Evolutionary conservation across 2,797 vertebrate species (phyloP).

Genomic region (Enteromius trimaculatus): DNA sequence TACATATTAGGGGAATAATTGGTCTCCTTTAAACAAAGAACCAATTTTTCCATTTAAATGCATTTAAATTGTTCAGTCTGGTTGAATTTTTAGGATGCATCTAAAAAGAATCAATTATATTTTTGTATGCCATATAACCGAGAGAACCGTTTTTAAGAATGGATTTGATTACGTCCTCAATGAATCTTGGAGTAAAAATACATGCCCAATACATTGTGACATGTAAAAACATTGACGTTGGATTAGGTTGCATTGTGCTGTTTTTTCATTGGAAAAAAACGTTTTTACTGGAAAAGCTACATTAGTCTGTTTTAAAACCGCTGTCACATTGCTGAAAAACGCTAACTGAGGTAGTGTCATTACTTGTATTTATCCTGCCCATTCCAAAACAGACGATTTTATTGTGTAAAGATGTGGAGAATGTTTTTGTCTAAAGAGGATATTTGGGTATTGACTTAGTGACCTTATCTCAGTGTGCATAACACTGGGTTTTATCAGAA

Average conservation of each 20-base stretch:
- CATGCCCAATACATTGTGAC: background rate
- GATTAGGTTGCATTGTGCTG: background rate
- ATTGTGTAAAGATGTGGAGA: constrained; percentile 6
- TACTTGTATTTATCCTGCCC: background rate
- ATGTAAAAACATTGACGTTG: background rate
- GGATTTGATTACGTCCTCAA: background rate
- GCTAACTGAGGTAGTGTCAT: background rate
- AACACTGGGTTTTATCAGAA: constrained; percentile 49
- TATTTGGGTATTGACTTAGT: constrained; percentile 33
- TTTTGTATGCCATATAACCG: background rate
- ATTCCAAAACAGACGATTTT: constrained; percentile 9
- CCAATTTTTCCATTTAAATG: too few relatives aligned
- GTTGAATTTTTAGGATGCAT: background rate
- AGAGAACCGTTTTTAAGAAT: background rate
- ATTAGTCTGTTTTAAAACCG: background rate
- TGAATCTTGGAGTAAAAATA: background rate
- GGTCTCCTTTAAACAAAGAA: too few relatives aligned
- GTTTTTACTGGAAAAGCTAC: background rate
- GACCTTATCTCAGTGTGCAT: constrained; percentile 29
- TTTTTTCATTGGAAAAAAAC: background rate
- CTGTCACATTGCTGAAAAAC: constrained; percentile 5
- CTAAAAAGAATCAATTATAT: background rate
- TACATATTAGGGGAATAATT: too few relatives aligned
- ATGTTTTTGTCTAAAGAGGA: constrained; percentile 34
- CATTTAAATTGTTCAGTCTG: background rate